Evolutionary conservation across 2,797 vertebrate genomes (phyloP).

Genomic region (Hypotaenidia okinawae): DNA sequence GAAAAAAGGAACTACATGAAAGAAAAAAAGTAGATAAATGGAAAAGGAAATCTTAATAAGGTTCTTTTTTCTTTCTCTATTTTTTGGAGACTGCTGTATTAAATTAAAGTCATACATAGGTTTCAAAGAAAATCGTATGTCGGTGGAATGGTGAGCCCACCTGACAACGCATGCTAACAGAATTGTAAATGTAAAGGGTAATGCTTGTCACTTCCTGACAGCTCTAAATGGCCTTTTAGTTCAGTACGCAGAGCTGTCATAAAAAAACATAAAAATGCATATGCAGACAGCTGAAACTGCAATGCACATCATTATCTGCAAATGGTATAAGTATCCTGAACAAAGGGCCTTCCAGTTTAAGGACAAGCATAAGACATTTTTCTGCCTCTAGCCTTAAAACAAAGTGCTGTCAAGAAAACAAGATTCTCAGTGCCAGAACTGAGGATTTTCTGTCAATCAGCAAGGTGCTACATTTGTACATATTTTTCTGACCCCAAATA

Average conservation of each 20-base stretch:
- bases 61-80: constrained; percentile 59
- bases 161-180: constrained; percentile 85
- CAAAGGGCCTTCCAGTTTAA: constrained; percentile 85
- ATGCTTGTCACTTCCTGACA: constrained; percentile 89
- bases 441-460: constrained; percentile 86
- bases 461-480: constrained; percentile 82
- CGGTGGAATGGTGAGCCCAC: constrained; percentile 81
- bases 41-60: constrained; percentile 80
- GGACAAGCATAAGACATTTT: constrained; percentile 85
- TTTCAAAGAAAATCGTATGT: constrained; percentile 86
- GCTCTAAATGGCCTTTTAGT: constrained; percentile 89
- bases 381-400: constrained; percentile 86
- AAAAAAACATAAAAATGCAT: constrained; percentile 89
- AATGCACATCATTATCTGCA: constrained; percentile 87
- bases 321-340: constrained; percentile 87
- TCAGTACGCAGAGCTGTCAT: constrained; percentile 86
- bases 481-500: constrained; percentile 84
- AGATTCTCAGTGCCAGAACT: constrained; percentile 81
- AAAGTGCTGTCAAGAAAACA: constrained; percentile 89
- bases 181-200: constrained; percentile 89
- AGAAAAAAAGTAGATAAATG: constrained; percentile 74
- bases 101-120: constrained; percentile 88
- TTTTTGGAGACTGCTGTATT: constrained; percentile 82
- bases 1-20: constrained; percentile 64
- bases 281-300: constrained; percentile 88